Base-by-base conservation (phyloP, 1,140 invertebrate species). In the Tachypleus tridentatus region DNA sequence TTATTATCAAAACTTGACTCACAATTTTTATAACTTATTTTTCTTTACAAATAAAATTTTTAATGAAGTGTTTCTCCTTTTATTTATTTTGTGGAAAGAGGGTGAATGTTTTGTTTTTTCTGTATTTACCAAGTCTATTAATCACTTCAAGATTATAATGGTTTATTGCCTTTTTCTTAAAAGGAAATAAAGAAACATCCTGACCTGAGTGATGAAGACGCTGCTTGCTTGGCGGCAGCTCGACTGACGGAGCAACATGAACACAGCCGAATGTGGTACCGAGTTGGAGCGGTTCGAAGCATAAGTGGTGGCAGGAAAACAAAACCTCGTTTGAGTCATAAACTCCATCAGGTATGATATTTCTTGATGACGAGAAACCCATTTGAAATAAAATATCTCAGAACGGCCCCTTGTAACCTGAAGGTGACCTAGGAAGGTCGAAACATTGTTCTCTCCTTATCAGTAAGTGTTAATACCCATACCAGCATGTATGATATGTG, bases 201-300 rank as follows among this genome's bases (percentile, higher is more conserved):
- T 0, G 78, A 81, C 10, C 69, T 84, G 9, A 77, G 77, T 5
- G 82, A 84, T 57, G 79, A 82, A 69, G 83, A 85, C 69, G 80
- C 82, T 29, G 82, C 83, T 10, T 72, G 78, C 53, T 72, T 85
- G 29, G 82, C 83, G 6, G 82, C 83, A 4, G 79, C 79, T 52
- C 78, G 81, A 65, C 69, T 85, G 29, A 75, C 81, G 11, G 78
- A 83, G 68, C 74, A 79, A 48, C 76, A 80, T 66, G 75, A 76
- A 3, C 82, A 84, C 65, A 77, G 76, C 29, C 74, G 81, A 8
- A 77, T 81, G 65, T 85, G 83, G 82, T 85, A 85, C 73, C 75
- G 83, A 6, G 83, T 85, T 62, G 82, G 82, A 56, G 83, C 83
- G 53, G 79, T 82, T 10, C 71, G 83, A 51, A 74, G 73, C 9